A percentile compares a stretch with the other conserved stretches of the same genome.
Evolutionary conservation across 2,888 invertebrate species (phyloP).

Genomic region (Palloptera scutellata): DNA sequence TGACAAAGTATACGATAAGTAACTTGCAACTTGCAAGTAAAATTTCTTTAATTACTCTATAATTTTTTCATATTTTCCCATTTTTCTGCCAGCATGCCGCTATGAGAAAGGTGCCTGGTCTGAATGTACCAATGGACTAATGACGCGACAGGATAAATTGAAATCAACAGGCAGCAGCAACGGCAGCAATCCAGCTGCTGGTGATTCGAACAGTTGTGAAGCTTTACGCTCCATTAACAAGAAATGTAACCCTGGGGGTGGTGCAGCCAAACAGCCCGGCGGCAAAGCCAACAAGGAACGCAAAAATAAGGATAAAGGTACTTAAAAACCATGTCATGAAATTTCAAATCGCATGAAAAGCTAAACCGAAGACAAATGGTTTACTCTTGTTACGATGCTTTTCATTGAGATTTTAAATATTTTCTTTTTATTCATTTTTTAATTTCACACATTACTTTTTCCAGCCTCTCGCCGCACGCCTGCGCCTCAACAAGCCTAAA

Average conservation of each 20-base stretch:
- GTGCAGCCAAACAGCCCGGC: conserved; percentile 80
- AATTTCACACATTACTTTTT: too few relatives aligned
- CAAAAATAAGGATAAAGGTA: conserved; percentile 67
- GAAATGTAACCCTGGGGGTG: conserved; percentile 80
- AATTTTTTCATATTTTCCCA: conserved; percentile 5
- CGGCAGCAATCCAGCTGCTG: conserved; percentile 61
- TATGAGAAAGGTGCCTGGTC: conserved; percentile 91
- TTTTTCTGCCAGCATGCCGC: conserved; percentile 72
- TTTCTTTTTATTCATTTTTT: too few relatives aligned
- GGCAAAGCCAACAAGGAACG: conserved; percentile 65
- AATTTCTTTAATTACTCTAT: neutral
- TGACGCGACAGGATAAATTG: conserved; percentile 82
- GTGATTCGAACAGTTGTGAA: conserved; percentile 68
- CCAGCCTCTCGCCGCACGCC: too few relatives aligned
- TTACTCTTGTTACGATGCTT: neutral
- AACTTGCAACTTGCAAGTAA: neutral
- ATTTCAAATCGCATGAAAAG: neutral
- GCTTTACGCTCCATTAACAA: conserved; percentile 80
- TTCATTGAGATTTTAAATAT: too few relatives aligned
- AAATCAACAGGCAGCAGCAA: conserved; percentile 73
- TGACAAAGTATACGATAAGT: neutral
- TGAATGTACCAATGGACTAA: conserved; percentile 80
- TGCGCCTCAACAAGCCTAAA: too few relatives aligned
- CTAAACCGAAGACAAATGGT: neutral
- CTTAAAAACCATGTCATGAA: conserved; percentile 44